Percentiles rank a stretch among this genome's conserved stretches.
Evolutionary conservation across 1,140 invertebrate species (phyloP).

Genomic region (Hydropsyche tenuis): DNA sequence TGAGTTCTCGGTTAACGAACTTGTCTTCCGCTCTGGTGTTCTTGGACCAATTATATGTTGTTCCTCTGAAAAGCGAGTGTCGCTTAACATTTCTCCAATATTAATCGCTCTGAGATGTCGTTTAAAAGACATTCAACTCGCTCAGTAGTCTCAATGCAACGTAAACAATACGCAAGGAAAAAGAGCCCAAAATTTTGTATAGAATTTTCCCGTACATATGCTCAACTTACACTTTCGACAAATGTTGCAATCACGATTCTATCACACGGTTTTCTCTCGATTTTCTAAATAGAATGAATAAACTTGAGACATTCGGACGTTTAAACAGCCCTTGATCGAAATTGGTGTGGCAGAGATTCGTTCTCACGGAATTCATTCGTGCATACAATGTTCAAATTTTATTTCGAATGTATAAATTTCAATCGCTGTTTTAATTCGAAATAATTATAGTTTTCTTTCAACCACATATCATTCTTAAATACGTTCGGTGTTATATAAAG

Average conservation of each 20-base stretch:
- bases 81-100: slow-evolving; percentile 11
- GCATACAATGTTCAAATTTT: neutral
- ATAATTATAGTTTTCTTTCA: too few species aligned
- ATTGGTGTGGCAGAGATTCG: neutral
- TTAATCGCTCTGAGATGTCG: neutral
- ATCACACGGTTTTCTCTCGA: slow-evolving; percentile 8
- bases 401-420: neutral
- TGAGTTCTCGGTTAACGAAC: slow-evolving; percentile 10
- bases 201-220: neutral
- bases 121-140: slow-evolving; percentile 22
- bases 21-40: neutral
- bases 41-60: slow-evolving; percentile 23
- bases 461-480: neutral
- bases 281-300: neutral
- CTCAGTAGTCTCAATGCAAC: slow-evolving; percentile 3
- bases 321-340: slow-evolving; percentile 2
- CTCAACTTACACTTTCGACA: neutral
- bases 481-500: neutral
- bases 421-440: neutral
- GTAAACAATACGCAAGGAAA: slow-evolving; percentile 6
- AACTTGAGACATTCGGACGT: neutral
- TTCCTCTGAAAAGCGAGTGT: slow-evolving; percentile 5
- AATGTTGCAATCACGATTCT: slow-evolving; percentile 14
- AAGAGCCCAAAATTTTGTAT: neutral
- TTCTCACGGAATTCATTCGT: slow-evolving; percentile 1